Base-by-base conservation (phyloP, 2,888 invertebrate genomes). In the Drosophila imparisetae region DNA sequence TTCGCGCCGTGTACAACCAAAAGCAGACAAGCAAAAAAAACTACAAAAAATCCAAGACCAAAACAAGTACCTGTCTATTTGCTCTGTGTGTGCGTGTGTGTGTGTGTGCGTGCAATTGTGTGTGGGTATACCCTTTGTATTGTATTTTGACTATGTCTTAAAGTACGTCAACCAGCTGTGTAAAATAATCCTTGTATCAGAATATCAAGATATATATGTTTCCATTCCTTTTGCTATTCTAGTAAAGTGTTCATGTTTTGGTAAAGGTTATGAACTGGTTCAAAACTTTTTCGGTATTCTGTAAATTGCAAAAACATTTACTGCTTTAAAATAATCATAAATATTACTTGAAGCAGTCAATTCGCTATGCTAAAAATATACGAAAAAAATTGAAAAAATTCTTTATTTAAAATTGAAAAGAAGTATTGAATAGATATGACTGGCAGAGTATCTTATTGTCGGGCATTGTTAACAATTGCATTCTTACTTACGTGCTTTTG, bases 1-100 rank as follows among this genome's bases (percentile, higher is more conserved):
- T 71, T 68, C 45, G 58, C 53, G 53, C 50, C 34, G 36, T 50
- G 29, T 55, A 55, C 64, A 40, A 52, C 66, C 48, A 57, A 73
- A 73, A 63, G 62, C 67, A 13, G 29, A 15, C 1, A 55, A 11
- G 32, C 15, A 21, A 8, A 36, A 34, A 55, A 49, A 36, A 15
- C 7, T 53, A 49, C 15, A 32, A 13, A 32, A 58, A 65, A n/a
- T 21, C 36, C 59, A 60, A 48, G 48, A 58, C 40, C 66, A 52
- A 55, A 66, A 34, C 38, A 60, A 59, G 55, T 66, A 58, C 55
- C 42, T 45, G 65, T 27, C 66, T 55, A 52, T 52, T 18, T 52
- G 30, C 42, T 30, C 6, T 21, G 5, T 54, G 15, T 38, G 36
- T 54, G n/a, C 10, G 27, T 10, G 18, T 29, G 38, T 10, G 45